These are phyloP conservation scores for Anarsia innoxiella DNA, from an alignment of 2,888 invertebrate species.

Conservation along the genomic window DNA sequence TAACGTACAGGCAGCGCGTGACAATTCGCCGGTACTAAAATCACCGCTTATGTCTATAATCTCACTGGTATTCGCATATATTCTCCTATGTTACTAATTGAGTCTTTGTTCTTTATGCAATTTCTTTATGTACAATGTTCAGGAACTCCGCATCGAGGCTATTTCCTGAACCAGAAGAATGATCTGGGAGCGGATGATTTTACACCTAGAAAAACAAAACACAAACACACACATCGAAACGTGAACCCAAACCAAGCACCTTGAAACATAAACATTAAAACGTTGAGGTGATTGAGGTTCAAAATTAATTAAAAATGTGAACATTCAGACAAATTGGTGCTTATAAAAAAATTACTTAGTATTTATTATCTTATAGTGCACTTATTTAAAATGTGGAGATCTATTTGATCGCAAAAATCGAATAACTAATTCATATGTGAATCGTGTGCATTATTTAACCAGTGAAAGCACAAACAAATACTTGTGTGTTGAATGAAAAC, in stretches of 20 bases:
- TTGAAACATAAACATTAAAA: constrained; percentile 15
- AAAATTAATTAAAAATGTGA: constrained; percentile 2
- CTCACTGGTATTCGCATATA: constrained; percentile 70
- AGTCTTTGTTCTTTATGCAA: constrained; percentile 70
- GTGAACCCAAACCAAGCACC: constrained; percentile 53
- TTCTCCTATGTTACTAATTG: constrained; percentile 68
- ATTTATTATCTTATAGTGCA: no score
- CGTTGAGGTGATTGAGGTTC: constrained; percentile 8
- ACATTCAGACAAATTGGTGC: constrained; percentile 1
- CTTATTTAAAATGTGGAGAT: no score
- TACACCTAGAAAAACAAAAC: constrained; percentile 70
- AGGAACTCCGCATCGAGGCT: constrained; percentile 63
- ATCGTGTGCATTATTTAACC: no score
- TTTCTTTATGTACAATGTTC: constrained; percentile 65
- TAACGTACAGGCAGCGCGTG: constrained; percentile 64
- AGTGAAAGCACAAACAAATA: no score
- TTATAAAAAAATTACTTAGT: no score
- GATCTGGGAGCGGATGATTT: constrained; percentile 74
- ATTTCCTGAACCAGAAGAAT: constrained; percentile 76
- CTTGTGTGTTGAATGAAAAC: no score
- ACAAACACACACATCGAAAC: constrained; percentile 62
- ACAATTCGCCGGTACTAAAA: constrained; percentile 68
- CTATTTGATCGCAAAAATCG: no score
- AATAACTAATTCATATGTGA: no score
- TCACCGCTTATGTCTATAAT: constrained; percentile 72